Evolutionary conservation across 2,888 invertebrate genomes (phyloP), one percentile per base, ranked within the genome.

Genomic region (Cenopis cana): DNA sequence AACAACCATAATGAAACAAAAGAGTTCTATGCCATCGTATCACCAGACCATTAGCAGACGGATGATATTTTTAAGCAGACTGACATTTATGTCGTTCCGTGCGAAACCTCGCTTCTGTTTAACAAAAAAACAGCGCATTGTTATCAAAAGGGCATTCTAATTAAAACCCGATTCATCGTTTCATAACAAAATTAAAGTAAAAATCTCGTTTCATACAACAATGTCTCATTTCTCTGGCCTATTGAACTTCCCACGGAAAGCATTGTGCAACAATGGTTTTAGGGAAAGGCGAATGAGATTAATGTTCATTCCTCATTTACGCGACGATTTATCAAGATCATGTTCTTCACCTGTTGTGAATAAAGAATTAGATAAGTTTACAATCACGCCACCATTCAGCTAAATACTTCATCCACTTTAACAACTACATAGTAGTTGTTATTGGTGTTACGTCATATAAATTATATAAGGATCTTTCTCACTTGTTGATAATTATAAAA

Each of bases 281-380:
- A 83, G 85, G 85, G 88, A 90, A 89, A 89, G 84, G 88, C 83
- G 85, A 84, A 81, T 83, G 87, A 80, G 76, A 77, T 77, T 78
- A 76, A 77, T 78, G 77, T 77, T 75, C 77, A 80, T 79, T 80
- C 81, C 83, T 81, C 82, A 82, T 83, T 82, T 78, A 78, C 77
- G 77, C 76, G 73, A 12, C 66, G 65, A 73, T 75, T 77, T 81
- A 83, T 83, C 83, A 75, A 76, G 75, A 74, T 68, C 57, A 73
- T 61, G 78, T 81, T 79, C 77, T 67, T 55, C 71, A 71, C 71
- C 71, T 71, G 71, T 50, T 38, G 17, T 52, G 69, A 64, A 55
- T 66, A 54, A 55, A 2, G 49, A 50, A 67, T 71, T 67, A 71
- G 65, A 67, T 46, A 69, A 50, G 62, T 55, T 69, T 38, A 66